Evolutionary conservation across 2,888 invertebrate species (phyloP).

Genomic region (Drosophila dives): DNA sequence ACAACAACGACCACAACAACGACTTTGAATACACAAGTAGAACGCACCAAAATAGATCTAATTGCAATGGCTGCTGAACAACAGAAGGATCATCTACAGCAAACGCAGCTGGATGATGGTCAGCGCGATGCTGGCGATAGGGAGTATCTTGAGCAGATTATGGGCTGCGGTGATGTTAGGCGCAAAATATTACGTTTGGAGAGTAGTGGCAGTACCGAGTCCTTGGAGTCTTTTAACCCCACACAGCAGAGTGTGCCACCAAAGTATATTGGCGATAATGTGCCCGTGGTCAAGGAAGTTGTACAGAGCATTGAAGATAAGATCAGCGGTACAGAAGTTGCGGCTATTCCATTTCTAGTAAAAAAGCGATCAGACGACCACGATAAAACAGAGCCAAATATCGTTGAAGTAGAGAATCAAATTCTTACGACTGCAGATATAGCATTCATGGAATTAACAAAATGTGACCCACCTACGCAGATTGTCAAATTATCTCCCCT

Average conservation of each 20-base stretch:
- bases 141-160: slow-evolving; percentile 73
- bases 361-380: slow-evolving; percentile 77
- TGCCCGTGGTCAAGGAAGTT: slow-evolving; percentile 86
- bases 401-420: slow-evolving; percentile 71
- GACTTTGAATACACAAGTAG: slow-evolving; percentile 54
- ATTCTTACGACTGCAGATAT: slow-evolving; percentile 74
- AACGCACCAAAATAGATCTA: slow-evolving; percentile 68
- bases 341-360: slow-evolving; percentile 75
- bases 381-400: slow-evolving; percentile 51
- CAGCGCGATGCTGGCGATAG: slow-evolving; percentile 66
- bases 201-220: slow-evolving; percentile 65
- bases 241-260: slow-evolving; percentile 37
- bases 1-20: slow-evolving; percentile 58
- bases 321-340: slow-evolving; percentile 71
- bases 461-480: slow-evolving; percentile 62
- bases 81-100: slow-evolving; percentile 15
- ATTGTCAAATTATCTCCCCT: slow-evolving; percentile 69
- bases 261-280: slow-evolving; percentile 68
- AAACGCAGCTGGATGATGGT: slow-evolving; percentile 25
- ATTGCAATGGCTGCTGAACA: slow-evolving; percentile 14
- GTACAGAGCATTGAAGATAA: slow-evolving; percentile 86
- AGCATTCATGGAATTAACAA: slow-evolving; percentile 59
- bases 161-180: slow-evolving; percentile 86
- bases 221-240: slow-evolving; percentile 50
- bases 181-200: slow-evolving; percentile 86